phyloP scores from a whole-genome alignment of 1,140 invertebrate species.

The Achatina immaculata region DNA sequence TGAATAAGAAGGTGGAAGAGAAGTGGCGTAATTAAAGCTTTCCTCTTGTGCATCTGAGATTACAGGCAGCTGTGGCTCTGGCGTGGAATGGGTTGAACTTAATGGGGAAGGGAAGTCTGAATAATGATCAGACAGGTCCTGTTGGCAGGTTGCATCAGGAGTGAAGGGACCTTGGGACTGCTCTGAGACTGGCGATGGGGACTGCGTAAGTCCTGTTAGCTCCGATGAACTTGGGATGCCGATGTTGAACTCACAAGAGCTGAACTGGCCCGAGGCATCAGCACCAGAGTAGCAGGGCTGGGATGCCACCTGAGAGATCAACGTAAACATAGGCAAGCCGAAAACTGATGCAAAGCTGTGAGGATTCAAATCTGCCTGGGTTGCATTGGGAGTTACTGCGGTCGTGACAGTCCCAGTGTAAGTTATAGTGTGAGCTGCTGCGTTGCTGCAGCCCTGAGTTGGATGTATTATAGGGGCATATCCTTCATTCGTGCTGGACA shows the following conservation, averaged over 20 bases:
- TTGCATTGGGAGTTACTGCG: conserved; percentile 54
- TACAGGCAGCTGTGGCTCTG: conserved; percentile 54
- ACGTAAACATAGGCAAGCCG: conserved; percentile 55
- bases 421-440: conserved; percentile 64
- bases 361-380: conserved; percentile 46
- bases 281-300: conserved; percentile 16
- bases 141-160: conserved; percentile 43
- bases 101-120: conserved; percentile 60
- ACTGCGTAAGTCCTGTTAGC: conserved; percentile 3
- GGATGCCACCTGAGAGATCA: conserved; percentile 48
- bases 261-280: neutral
- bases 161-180: conserved; percentile 46
- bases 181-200: conserved; percentile 49
- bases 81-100: conserved; percentile 60
- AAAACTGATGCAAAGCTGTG: conserved; percentile 41
- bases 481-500: conserved; percentile 56
- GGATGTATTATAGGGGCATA: conserved; percentile 47
- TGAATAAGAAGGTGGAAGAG: conserved; percentile 57
- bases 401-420: conserved; percentile 70
- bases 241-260: conserved; percentile 23
- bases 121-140: conserved; percentile 55
- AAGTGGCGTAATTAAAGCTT: conserved; percentile 43
- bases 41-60: conserved; percentile 46
- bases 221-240: neutral
- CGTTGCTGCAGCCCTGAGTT: conserved; percentile 38